Base-by-base conservation (phyloP, 1,140 invertebrate genomes). In the Formica selysi region DNA sequence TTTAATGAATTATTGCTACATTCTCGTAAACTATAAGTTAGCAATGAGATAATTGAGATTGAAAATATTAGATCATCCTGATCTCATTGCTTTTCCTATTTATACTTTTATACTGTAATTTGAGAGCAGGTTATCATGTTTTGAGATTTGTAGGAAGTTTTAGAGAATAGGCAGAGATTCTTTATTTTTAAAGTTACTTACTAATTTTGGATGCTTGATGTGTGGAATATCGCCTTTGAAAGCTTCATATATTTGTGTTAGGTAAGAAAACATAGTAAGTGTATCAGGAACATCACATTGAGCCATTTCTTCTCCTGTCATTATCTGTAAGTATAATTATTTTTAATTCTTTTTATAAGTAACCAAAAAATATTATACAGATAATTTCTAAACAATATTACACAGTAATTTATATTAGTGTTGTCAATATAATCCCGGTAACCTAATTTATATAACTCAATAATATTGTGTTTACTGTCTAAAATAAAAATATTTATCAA, bases 191-290 rank as follows among this genome's bases (percentile, higher is more conserved):
- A 41, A 62, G 74, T 32, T 86, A 94, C 95, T 96, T 95, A 97
- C 97, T 95, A 97, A 95, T 96, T 97, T 97, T 32, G 96, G 96
- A 95, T 97, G 97, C 93, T 97, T 97, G 67, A 97, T 96, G 91
- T 97, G 96, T 16, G 98, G 98, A 91, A 98, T 98, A 95, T 98
- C 97, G 85, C 97, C 97, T 83, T 97, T 96, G 93, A 98, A 98
- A 68, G 96, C 96, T 92, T 98, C 97, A 93, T 98, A 98, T 87
- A 99, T 96, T 95, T 98, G 97, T n/a, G 98, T 97, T 61, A 99
- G 95, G 93, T 99, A 99, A 62, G 97, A 97, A 57, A 98, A 96
- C 96, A 98, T 97, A 2, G 96, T 95, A 41, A 97, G 95, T 90
- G 97, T 97, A 93, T 98, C 98, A 11, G 97, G 97, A 57, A 96